A percentile compares a stretch with the other conserved stretches of the same genome.
Conservation (phyloP, 1,140 invertebrate species). For the Leptopilina boulardi region DNA sequence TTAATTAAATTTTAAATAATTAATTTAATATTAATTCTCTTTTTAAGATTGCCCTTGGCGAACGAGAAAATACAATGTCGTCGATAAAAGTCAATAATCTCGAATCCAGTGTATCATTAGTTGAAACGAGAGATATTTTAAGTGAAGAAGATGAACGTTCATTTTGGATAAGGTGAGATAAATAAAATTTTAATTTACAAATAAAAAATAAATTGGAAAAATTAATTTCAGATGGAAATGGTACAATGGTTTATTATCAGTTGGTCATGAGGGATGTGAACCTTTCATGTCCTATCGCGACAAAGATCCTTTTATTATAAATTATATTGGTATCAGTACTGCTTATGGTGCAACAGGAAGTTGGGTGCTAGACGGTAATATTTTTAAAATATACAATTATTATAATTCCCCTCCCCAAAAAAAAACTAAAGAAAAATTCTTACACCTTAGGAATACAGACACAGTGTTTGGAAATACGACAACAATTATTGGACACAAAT, state of each 20-base stretch:
- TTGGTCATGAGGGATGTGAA: conserved; percentile 53
- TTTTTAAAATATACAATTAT: conserved; percentile 17
- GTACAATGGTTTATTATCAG: conserved; percentile 60
- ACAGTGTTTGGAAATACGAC: conserved; percentile 55
- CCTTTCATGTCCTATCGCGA: conserved; percentile 61
- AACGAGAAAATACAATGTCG: conserved; percentile 63
- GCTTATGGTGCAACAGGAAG: conserved; percentile 63
- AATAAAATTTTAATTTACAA: background rate
- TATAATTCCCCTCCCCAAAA: background rate
- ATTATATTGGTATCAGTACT: conserved; percentile 66
- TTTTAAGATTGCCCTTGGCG: conserved; percentile 63
- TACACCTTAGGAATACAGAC: background rate
- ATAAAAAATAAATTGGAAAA: too few relatives aligned
- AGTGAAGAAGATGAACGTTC: conserved; percentile 52
- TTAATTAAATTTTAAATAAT: background rate
- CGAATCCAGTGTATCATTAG: conserved; percentile 58
- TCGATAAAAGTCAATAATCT: conserved; percentile 57
- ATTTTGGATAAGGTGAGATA: conserved; percentile 63
- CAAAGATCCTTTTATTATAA: conserved; percentile 64
- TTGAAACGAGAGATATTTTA: conserved; percentile 60
- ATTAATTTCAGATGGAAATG: conserved; percentile 56
- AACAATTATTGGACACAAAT: conserved; percentile 58
- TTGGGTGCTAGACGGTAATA: conserved; percentile 62
- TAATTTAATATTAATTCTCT: background rate
- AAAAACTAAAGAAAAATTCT: background rate